Base-by-base conservation (phyloP, 2,888 invertebrate species). In the Megastigmus dorsalis region DNA sequence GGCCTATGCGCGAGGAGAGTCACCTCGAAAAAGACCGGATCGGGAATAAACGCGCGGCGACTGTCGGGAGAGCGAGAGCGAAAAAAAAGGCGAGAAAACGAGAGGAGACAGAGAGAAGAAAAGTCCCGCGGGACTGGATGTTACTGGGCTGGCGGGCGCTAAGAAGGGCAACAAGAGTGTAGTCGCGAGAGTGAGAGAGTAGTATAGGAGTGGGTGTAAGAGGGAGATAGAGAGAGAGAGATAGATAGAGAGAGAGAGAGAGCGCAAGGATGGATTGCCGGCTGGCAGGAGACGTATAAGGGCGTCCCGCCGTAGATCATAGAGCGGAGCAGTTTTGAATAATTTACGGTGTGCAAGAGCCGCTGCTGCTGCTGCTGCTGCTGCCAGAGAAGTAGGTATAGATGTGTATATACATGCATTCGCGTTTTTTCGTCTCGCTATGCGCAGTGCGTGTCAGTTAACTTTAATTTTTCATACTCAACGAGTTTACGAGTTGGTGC, bases 261-360 rank as follows among this genome's bases (percentile, higher is more conserved):
- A 2, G 15, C 6, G 30, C 26, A 26, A n/a, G 50, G 52, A 45
- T 54, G 69, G 71, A 59, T 65, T 10, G 50, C 48, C 62, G n/a
- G 26, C 18, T 20, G 33, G 52, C 13, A 26, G 26, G n/a, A n/a
- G n/a, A n/a, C n/a, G n/a, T n/a, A n/a, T n/a, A 33, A 28, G 57
- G 33, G 30, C 41, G 23, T n/a, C n/a, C 20, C 48, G 50, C 23
- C 72, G 28, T 72, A 72, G 66, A 71, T 72, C 66, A 72, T 60
- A 72, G 57, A 41, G 57, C 57, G n/a, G 33, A 43, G 69, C 52
- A 23, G 43, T 59, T 59, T 66, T 72, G 72, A 72, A 72, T 72
- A 66, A 72, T 72, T 72, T 63, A 72, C 72, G 23, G 13, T 1
- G 30, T 13, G 33, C 28, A 43, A 6, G 3, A 20, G 57, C 13